Evolutionary conservation across 2,113 vertebrate genomes (phyloP), one percentile per base, ranked within the genome.

Genomic region (Pyrgilauda ruficollis): DNA sequence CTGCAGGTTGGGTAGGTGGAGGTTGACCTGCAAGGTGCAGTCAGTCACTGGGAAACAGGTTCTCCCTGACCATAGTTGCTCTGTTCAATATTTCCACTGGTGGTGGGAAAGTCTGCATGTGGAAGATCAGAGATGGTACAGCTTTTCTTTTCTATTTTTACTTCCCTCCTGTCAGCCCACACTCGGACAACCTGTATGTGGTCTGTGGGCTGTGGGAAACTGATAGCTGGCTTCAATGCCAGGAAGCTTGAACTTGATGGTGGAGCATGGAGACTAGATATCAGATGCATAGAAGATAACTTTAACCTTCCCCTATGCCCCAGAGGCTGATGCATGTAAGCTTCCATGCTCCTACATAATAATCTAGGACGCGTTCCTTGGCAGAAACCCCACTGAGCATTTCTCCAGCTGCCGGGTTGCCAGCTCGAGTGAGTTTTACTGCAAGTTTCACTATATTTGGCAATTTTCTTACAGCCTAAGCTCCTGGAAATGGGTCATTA

Each of bases 401-500:
- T 96, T 94, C 88, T 92, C 76, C 85, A 92, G 94, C 82, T 93
- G 80, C 88, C 0, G 5, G 15, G 31, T 78, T 96, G 92, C 94
- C 85, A 94, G 90, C 88, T 90, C 5, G 7, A 94, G 59, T 90
- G 92, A 90, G 44, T 94, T 96, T 95, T 94, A 68, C 92, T 84
- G 79, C 64, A 89, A 68, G 76, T 84, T 82, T 88, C 82, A 31
- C 94, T 96, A 67, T 96, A 95, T 94, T 94, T 95, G 90, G 75
- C 72, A 90, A 81, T 92, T 94, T 90, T 92, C 47, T 86, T 95
- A 63, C 52, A 93, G 88, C n/a, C n/a, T 72, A n/a, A 96, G 93
- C 92, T 95, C 52, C 72, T 93, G 68, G 75, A 96, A 95, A 53
- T 93, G 79, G 95, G 63, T 95, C 92, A 89, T 96, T 95, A 95